A percentile compares a stretch with the other conserved stretches of the same genome.
phyloP scores from a whole-genome alignment of 1,140 invertebrate genomes.

The Anadara kagoshimensis region DNA sequence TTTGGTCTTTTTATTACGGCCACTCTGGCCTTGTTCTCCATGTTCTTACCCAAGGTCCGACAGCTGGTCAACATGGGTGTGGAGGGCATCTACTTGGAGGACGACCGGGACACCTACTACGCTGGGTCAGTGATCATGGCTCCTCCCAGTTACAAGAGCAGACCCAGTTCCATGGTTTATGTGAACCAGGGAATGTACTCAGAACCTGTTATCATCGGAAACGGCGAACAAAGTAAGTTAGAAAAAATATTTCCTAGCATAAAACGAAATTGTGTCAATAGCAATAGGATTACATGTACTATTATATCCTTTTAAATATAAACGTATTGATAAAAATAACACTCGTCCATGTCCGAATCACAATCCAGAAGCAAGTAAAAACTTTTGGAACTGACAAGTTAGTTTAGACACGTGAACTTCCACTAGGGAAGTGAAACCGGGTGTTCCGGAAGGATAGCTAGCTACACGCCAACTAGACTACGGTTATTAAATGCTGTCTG shows the following conservation, averaged over 20 bases:
- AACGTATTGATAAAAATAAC: too few relatives aligned
- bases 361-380: too few relatives aligned
- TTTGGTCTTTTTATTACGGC: conserved; percentile 89
- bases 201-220: conserved; percentile 58
- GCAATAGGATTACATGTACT: too few relatives aligned
- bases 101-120: conserved; percentile 82
- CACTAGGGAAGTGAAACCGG: too few relatives aligned
- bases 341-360: too few relatives aligned
- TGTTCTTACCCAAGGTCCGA: conserved; percentile 93
- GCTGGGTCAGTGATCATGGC: conserved; percentile 63
- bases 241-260: background rate
- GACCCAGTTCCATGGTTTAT: conserved; percentile 85
- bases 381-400: too few relatives aligned
- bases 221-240: conserved; percentile 60
- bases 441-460: too few relatives aligned
- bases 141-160: conserved; percentile 64
- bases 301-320: too few relatives aligned
- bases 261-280: background rate
- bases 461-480: too few relatives aligned
- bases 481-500: too few relatives aligned
- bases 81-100: conserved; percentile 82
- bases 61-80: conserved; percentile 90
- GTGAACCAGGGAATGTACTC: conserved; percentile 62
- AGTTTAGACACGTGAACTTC: too few relatives aligned
- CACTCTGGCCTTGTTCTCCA: conserved; percentile 88